Evolutionary conservation across 2,113 vertebrate genomes (phyloP).

Genomic region (Ophiodon elongatus): DNA sequence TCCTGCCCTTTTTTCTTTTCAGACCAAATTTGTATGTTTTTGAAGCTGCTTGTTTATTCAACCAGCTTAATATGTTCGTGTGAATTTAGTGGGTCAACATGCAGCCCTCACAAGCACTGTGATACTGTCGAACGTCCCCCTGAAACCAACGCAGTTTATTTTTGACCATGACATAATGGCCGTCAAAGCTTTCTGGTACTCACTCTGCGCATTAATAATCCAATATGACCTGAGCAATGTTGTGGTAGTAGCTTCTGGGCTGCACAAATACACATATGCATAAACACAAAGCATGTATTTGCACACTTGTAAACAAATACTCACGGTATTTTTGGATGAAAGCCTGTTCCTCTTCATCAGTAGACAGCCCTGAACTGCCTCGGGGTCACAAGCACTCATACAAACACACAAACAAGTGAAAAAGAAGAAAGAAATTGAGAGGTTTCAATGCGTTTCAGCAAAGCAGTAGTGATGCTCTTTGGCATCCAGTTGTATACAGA

Average conservation of each 20-base stretch:
- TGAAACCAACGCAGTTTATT: neutral
- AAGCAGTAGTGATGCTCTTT: neutral
- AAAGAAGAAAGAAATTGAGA: neutral
- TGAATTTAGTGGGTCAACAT: neutral
- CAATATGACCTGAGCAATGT: neutral
- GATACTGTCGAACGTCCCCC: too few relatives aligned
- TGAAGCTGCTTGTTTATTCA: too few relatives aligned
- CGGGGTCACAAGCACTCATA: neutral
- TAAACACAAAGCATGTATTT: neutral
- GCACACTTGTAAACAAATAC: neutral
- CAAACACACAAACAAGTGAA: neutral
- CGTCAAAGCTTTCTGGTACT: neutral
- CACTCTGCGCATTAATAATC: slow-evolving; percentile 4
- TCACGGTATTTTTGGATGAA: neutral
- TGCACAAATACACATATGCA: neutral
- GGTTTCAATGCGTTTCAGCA: neutral
- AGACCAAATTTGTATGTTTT: too few relatives aligned
- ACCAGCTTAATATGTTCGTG: neutral
- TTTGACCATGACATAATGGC: neutral
- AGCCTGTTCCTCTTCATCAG: neutral
- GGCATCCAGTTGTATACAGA: too few relatives aligned
- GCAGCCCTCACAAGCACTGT: neutral
- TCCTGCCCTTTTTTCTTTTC: too few relatives aligned
- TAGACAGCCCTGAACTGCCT: neutral
- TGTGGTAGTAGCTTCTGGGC: neutral